Conservation (phyloP, 2,888 invertebrate genomes). For the Thymelicus acteon region DNA sequence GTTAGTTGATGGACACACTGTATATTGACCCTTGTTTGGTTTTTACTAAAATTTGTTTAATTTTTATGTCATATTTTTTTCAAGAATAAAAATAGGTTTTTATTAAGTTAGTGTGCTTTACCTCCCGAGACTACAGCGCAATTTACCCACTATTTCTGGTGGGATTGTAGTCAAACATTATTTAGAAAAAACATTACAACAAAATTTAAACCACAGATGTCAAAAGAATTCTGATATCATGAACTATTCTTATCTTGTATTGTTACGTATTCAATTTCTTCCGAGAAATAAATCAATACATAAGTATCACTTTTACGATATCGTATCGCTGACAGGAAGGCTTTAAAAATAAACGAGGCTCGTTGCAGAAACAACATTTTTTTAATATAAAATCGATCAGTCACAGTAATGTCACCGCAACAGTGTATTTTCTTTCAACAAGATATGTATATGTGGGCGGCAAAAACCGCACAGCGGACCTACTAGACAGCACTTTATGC, state of each 20-base stretch:
- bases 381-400: slow-evolving; percentile 33
- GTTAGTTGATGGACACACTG: too few relatives aligned
- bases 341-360: slow-evolving; percentile 24
- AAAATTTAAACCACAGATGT: not conserved
- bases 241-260: too few relatives aligned
- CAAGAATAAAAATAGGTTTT: too few relatives aligned
- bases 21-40: too few relatives aligned
- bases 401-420: slow-evolving; percentile 35
- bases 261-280: not conserved
- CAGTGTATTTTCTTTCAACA: slow-evolving; percentile 32
- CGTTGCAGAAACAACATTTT: slow-evolving; percentile 9
- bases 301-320: not conserved
- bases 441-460: slow-evolving; percentile 26
- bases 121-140: too few relatives aligned
- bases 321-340: slow-evolving; percentile 14
- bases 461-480: slow-evolving; percentile 21
- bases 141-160: too few relatives aligned
- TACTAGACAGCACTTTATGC: slow-evolving; percentile 17
- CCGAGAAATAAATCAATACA: not conserved
- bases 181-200: too few relatives aligned
- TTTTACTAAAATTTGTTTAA: too few relatives aligned
- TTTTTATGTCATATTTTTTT: too few relatives aligned
- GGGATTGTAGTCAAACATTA: too few relatives aligned
- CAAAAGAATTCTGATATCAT: too few relatives aligned
- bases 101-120: too few relatives aligned